Percentiles rank a stretch among this genome's conserved stretches.
These are phyloP conservation scores for Xyliphius kryptos DNA, from an alignment of 2,113 vertebrate species.

Conservation along the genomic window DNA sequence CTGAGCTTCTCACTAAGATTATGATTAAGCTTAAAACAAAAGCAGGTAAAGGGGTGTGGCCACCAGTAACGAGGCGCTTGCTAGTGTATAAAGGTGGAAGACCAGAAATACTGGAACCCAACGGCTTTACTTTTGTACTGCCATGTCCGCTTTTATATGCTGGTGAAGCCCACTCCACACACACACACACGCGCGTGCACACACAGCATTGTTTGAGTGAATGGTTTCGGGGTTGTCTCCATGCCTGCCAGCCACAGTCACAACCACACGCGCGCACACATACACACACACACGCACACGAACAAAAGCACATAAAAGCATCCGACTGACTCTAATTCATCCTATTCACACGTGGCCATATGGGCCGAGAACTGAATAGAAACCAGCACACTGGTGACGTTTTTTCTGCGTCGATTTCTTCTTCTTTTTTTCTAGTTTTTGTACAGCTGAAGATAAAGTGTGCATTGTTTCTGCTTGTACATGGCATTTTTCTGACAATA, in stretches of 20 bases:
- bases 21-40: too few relatives aligned
- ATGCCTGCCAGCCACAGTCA: slow-evolving; percentile 13
- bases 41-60: too few relatives aligned
- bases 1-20: too few relatives aligned
- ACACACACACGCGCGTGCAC: too few relatives aligned
- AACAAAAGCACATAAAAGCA: slow-evolving; percentile 93
- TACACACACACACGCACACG: slow-evolving; percentile 53
- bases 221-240: slow-evolving; percentile 43
- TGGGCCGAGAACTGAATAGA: slow-evolving; percentile 90
- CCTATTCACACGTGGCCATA: slow-evolving; percentile 73
- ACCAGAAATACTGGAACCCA: too few relatives aligned
- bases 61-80: too few relatives aligned
- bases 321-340: slow-evolving; percentile 77
- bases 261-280: slow-evolving; percentile 5
- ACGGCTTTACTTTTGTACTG: too few relatives aligned
- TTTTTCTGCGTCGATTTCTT: slow-evolving; percentile 81
- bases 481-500: slow-evolving; percentile 98
- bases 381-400: slow-evolving; percentile 97
- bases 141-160: too few relatives aligned
- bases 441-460: slow-evolving; percentile 99
- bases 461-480: slow-evolving; percentile 99
- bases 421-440: slow-evolving; percentile 59
- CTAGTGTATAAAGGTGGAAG: too few relatives aligned
- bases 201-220: slow-evolving; percentile 33
- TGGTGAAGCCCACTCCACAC: too few relatives aligned